phyloP scores from a whole-genome alignment of 2,113 vertebrate species.

The Montifringilla adamsi region DNA sequence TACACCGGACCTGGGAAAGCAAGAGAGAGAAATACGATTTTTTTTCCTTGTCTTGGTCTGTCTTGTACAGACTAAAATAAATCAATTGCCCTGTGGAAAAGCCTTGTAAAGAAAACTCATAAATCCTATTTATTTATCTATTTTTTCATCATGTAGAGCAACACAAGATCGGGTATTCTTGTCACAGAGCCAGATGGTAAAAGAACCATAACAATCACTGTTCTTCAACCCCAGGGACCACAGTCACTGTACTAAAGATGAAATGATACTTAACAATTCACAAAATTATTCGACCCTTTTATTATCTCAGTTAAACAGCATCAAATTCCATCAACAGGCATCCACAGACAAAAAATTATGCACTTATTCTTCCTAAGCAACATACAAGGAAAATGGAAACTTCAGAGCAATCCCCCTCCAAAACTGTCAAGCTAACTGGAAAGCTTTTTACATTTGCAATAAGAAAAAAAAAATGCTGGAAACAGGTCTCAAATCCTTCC shows the following conservation, averaged over 20 bases:
- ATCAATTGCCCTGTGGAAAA: constrained; percentile 42
- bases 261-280: neutral
- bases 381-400: neutral
- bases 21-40: neutral
- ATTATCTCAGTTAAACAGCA: neutral
- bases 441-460: neutral
- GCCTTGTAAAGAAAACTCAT: constrained; percentile 8
- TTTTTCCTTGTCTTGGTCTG: neutral
- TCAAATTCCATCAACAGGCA: neutral
- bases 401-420: neutral
- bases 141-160: constrained; percentile 39
- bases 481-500: neutral
- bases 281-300: neutral
- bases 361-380: neutral
- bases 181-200: neutral
- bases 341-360: neutral
- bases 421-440: neutral
- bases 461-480: neutral
- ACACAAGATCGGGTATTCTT: neutral
- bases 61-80: constrained; percentile 18
- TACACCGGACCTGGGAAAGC: neutral
- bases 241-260: neutral
- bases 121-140: constrained; percentile 54
- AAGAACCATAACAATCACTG: neutral
- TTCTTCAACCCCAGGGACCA: neutral